Conservation (phyloP, 2,888 invertebrate species). For the Parochlus steinenii region DNA sequence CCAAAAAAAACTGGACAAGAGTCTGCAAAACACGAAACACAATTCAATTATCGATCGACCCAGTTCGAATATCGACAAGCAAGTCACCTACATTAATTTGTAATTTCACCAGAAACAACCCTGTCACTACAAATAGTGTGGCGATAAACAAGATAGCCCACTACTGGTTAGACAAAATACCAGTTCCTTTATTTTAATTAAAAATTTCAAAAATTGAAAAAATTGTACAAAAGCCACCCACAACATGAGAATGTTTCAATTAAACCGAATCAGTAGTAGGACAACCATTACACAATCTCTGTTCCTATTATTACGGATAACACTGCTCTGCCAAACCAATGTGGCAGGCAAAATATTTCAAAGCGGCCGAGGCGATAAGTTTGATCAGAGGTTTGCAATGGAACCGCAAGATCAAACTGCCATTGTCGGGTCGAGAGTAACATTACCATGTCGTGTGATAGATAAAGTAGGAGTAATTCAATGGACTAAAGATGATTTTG, state of each 20-base stretch:
- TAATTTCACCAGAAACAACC: too few species aligned
- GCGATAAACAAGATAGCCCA: too few species aligned
- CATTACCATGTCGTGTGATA: constrained; percentile 77
- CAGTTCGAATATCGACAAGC: too few species aligned
- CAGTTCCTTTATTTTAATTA: too few species aligned
- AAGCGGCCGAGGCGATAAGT: constrained; percentile 1
- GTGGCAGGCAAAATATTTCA: constrained; percentile 7
- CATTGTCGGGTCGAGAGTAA: constrained; percentile 71
- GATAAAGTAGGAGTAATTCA: constrained; percentile 80
- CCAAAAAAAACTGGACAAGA: too few species aligned
- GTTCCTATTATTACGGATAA: constrained; percentile 4
- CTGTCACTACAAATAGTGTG: too few species aligned
- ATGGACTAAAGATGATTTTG: constrained; percentile 96
- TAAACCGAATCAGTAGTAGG: constrained; percentile 4
- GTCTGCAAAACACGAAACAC: too few species aligned
- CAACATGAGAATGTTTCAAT: constrained; percentile 12
- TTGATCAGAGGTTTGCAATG: constrained; percentile 72
- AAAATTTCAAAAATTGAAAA: too few species aligned
- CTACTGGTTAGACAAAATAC: too few species aligned
- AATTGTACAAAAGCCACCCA: neutral
- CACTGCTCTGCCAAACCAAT: constrained; percentile 1
- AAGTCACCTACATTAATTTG: too few species aligned
- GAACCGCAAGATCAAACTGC: constrained; percentile 85
- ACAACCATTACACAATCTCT: neutral
- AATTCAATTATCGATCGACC: too few species aligned